These are phyloP conservation scores for Drosophila siamana DNA, from an alignment of 2,888 invertebrate genomes.

Conservation along the genomic window DNA sequence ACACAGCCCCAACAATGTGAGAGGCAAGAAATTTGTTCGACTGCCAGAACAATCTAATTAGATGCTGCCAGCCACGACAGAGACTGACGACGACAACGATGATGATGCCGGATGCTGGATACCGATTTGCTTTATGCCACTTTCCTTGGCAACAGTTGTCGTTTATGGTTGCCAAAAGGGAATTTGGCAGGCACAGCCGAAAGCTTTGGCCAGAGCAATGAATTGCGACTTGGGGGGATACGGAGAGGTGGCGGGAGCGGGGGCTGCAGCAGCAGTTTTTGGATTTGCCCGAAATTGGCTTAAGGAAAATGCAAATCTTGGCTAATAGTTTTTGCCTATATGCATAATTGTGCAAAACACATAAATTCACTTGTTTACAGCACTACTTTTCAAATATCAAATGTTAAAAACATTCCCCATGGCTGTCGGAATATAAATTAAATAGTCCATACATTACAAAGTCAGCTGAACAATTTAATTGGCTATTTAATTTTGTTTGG, in stretches of 20 bases:
- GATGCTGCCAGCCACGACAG: constrained; percentile 46
- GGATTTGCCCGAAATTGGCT: constrained; percentile 41
- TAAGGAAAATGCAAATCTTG: constrained; percentile 47
- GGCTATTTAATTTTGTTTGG: neutral
- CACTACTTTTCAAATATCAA: constrained; percentile 4
- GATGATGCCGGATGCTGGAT: constrained; percentile 49
- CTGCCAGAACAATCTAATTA: constrained; percentile 72
- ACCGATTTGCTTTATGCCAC: constrained; percentile 74
- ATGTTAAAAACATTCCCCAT: neutral
- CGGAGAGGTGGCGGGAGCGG: no score
- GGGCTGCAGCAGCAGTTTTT: neutral
- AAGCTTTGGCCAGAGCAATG: constrained; percentile 27
- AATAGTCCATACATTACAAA: neutral
- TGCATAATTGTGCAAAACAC: constrained; percentile 74
- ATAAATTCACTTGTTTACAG: constrained; percentile 64
- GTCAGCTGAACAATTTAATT: neutral
- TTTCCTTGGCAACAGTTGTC: constrained; percentile 77
- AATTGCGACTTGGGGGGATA: no score
- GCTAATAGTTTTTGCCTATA: constrained; percentile 57
- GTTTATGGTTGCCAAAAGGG: constrained; percentile 71
- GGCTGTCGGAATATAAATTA: neutral
- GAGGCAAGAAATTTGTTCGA: constrained; percentile 33
- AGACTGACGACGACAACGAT: constrained; percentile 25
- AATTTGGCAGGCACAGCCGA: constrained; percentile 61
- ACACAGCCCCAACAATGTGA: no score